Conservation (phyloP, 2,113 vertebrate genomes). For the Dipodomys spectabilis region DNA sequence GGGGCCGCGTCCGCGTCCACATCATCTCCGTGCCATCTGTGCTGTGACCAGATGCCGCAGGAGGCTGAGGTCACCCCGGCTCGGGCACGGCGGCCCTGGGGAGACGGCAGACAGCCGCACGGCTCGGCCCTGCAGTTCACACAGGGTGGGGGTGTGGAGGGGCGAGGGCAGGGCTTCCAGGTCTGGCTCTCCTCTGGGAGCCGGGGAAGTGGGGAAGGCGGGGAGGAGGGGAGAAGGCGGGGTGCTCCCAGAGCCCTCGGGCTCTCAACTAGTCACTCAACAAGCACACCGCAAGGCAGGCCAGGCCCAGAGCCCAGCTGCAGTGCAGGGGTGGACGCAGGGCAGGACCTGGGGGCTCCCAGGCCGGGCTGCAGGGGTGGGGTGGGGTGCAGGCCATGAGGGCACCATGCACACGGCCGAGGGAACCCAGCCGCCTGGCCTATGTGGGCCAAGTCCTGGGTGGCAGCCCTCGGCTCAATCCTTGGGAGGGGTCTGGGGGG, state of each 20-base stretch:
- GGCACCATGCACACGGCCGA: too few species aligned
- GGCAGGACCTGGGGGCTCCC: background rate
- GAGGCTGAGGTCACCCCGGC: background rate
- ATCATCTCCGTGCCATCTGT: too few species aligned
- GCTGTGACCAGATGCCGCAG: background rate
- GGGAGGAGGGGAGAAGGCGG: too few species aligned
- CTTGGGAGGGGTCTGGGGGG: background rate
- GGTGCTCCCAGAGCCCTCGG: background rate
- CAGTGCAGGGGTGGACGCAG: too few species aligned
- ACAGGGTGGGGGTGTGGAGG: too few species aligned
- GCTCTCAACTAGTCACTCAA: background rate
- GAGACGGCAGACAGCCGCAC: conserved; percentile 42
- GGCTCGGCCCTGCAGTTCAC: background rate
- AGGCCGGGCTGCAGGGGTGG: background rate
- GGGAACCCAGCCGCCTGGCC: too few species aligned
- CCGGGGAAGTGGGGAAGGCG: too few species aligned
- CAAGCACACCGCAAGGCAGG: background rate
- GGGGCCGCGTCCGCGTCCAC: too few species aligned
- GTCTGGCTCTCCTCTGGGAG: background rate
- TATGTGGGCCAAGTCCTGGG: fast-evolving
- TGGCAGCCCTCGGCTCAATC: background rate
- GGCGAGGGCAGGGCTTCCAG: too few species aligned
- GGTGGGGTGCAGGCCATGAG: too few species aligned
- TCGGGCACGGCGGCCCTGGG: background rate
- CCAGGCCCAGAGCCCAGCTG: too few species aligned